Evolutionary conservation across 2,888 invertebrate species (phyloP).

Genomic region (Sinotaia quadrata): DNA sequence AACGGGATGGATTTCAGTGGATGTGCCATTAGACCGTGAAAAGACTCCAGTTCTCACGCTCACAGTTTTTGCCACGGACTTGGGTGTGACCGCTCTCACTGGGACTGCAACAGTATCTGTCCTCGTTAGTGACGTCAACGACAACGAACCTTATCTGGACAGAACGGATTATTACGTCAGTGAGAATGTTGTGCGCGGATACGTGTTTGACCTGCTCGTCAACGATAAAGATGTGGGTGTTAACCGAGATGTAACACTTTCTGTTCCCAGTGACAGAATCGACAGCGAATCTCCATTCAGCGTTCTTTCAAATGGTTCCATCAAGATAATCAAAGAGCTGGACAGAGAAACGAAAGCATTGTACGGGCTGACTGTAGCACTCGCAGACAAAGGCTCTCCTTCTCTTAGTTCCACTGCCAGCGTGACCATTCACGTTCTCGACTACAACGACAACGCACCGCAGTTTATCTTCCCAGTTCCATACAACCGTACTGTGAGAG

Average conservation of each 20-base stretch:
- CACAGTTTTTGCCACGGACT: conserved; percentile 36
- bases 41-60: conserved; percentile 29
- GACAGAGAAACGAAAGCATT: conserved; percentile 42
- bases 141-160: conserved; percentile 35
- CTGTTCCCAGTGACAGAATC: neutral
- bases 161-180: conserved; percentile 31
- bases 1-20: conserved; percentile 36
- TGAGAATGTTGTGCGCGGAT: conserved; percentile 34
- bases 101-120: conserved; percentile 36
- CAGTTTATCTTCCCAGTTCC: conserved; percentile 49
- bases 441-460: conserved; percentile 52
- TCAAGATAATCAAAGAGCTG: conserved; percentile 33
- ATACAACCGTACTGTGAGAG: conserved; percentile 46
- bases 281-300: conserved; percentile 23
- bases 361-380: conserved; percentile 38
- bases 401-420: conserved; percentile 43
- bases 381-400: conserved; percentile 44
- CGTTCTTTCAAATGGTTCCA: conserved; percentile 33
- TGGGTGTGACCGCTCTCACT: conserved; percentile 33
- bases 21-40: conserved; percentile 38
- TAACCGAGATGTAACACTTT: conserved; percentile 30
- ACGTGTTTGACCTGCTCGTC: conserved; percentile 32
- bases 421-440: conserved; percentile 46
- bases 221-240: conserved; percentile 33
- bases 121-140: conserved; percentile 38